phyloP scores from a whole-genome alignment of 1,140 invertebrate genomes.

The Megalopta genalis region DNA sequence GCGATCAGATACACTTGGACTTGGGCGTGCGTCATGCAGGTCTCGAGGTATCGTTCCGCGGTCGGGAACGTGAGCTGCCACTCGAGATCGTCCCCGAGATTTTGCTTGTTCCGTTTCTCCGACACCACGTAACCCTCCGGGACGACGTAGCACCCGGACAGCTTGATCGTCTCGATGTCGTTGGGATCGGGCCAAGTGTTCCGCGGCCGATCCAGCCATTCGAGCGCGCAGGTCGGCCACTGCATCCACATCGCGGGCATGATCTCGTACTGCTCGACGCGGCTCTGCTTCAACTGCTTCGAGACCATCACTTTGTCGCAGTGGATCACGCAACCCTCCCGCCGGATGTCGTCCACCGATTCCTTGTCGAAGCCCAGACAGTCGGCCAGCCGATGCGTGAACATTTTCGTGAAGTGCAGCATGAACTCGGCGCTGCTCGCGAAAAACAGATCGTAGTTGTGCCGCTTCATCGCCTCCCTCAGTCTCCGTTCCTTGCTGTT shows the following conservation, averaged over 20 bases:
- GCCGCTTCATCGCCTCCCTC: conserved; percentile 72
- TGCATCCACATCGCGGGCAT: conserved; percentile 83
- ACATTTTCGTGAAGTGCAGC: conserved; percentile 83
- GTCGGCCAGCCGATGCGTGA: conserved; percentile 80
- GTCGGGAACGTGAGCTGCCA: conserved; percentile 88
- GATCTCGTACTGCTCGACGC: conserved; percentile 81
- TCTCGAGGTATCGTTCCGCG: conserved; percentile 87
- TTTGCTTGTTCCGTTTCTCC: conserved; percentile 77
- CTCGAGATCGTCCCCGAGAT: conserved; percentile 83
- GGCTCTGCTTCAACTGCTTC: conserved; percentile 61
- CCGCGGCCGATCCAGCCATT: conserved; percentile 83
- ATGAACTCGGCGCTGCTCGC: conserved; percentile 83
- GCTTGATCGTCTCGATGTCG: conserved; percentile 84
- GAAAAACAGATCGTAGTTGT: conserved; percentile 80
- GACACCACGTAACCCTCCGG: conserved; percentile 84
- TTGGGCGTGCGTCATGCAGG: conserved; percentile 85
- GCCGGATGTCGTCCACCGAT: conserved; percentile 77
- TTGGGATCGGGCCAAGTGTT: conserved; percentile 84
- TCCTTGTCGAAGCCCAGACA: conserved; percentile 79
- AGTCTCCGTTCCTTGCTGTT: conserved; percentile 77
- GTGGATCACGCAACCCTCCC: conserved; percentile 82
- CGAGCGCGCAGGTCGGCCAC: conserved; percentile 84
- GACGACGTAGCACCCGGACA: conserved; percentile 84
- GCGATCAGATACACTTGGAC: conserved; percentile 85
- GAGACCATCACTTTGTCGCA: conserved; percentile 75